These are phyloP conservation scores for Leucosticte australis DNA, from an alignment of 2,113 vertebrate genomes.

Conservation along the genomic window DNA sequence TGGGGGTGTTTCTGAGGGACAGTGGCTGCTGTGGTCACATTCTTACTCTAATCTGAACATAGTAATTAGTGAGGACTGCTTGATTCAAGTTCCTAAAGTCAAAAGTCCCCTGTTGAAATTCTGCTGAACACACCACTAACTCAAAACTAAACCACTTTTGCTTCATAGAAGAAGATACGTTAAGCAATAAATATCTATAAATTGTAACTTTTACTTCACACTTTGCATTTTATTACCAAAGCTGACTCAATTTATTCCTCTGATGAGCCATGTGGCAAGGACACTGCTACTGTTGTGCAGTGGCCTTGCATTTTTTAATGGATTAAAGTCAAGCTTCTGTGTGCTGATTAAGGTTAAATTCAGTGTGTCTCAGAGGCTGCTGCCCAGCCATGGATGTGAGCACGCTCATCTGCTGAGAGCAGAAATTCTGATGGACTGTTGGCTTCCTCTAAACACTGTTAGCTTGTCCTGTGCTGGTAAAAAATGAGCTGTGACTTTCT, in stretches of 20 bases:
- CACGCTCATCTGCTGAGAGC: background rate
- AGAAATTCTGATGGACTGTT: background rate
- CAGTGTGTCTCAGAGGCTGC: background rate
- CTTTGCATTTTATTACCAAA: background rate
- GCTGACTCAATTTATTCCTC: background rate
- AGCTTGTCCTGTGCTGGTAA: constrained; percentile 3
- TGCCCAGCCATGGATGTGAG: background rate
- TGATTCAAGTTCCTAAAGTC: background rate
- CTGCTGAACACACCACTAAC: background rate
- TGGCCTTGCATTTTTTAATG: background rate
- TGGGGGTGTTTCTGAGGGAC: background rate
- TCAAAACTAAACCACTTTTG: background rate
- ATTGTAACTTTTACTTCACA: background rate
- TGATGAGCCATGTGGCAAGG: background rate
- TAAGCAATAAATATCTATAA: background rate
- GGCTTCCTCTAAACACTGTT: background rate
- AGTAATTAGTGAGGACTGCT: background rate
- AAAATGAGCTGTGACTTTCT: constrained; percentile 20
- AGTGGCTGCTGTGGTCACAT: background rate
- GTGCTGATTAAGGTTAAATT: background rate
- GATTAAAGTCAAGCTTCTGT: background rate
- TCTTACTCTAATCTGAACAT: background rate
- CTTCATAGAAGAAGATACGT: background rate
- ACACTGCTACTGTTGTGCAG: background rate
- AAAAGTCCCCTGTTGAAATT: background rate